Percentiles rank a stretch among this genome's conserved stretches.
phyloP scores from a whole-genome alignment of 2,888 invertebrate species.

The Heliconius cydno region DNA sequence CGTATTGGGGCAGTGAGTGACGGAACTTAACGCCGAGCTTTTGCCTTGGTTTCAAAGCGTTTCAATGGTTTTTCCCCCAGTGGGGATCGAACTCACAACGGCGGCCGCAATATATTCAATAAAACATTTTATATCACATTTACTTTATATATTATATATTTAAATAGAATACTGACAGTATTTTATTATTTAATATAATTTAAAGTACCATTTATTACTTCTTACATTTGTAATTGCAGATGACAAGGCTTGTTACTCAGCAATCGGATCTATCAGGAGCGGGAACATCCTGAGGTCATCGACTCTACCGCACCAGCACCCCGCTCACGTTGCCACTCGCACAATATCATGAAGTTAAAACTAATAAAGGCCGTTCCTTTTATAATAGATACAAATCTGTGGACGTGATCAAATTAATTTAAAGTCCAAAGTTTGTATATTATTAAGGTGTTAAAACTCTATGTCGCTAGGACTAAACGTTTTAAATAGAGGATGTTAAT shows the following conservation, averaged over 20 bases:
- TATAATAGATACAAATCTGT: slow-evolving; percentile 39
- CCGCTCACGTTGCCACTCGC: slow-evolving; percentile 43
- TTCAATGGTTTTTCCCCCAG: too few species aligned
- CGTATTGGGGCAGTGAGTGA: too few species aligned
- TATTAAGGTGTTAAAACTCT: slow-evolving; percentile 6
- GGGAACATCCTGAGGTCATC: slow-evolving; percentile 63
- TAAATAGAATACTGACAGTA: background rate
- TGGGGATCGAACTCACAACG: too few species aligned
- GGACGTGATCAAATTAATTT: slow-evolving; percentile 26
- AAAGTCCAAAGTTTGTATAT: slow-evolving; percentile 4
- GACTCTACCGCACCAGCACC: slow-evolving; percentile 70
- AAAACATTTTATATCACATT: too few species aligned
- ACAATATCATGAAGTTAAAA: slow-evolving; percentile 36
- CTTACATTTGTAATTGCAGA: slow-evolving; percentile 33
- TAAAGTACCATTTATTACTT: background rate
- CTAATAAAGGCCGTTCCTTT: slow-evolving; percentile 41
- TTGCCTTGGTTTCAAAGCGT: too few species aligned
- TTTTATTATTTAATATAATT: background rate
- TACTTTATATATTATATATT: background rate
- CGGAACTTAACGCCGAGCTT: too few species aligned
- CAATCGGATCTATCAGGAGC: slow-evolving; percentile 48
- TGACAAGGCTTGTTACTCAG: slow-evolving; percentile 43
- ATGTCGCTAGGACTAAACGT: background rate
- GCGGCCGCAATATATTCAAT: too few species aligned
- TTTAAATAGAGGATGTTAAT: background rate